phyloP scores from a whole-genome alignment of 2,113 vertebrate genomes.

The Sceloporus tristichus region DNA sequence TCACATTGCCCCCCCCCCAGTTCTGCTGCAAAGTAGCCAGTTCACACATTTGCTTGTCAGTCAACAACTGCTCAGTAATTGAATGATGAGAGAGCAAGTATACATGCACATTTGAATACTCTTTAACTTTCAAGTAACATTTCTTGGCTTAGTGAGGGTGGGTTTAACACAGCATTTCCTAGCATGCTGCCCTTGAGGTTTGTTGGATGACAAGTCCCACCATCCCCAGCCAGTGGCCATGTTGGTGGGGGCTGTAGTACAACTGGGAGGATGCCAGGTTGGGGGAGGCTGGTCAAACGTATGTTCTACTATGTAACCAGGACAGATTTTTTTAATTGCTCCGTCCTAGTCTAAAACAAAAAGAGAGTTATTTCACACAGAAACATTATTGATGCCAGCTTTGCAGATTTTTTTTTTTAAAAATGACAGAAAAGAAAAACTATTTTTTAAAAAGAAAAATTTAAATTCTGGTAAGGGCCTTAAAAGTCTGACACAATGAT shows the following conservation, averaged over 20 bases:
- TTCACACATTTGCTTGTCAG: neutral
- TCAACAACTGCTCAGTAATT: neutral
- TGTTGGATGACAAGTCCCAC: neutral
- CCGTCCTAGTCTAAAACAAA: conserved; percentile 73
- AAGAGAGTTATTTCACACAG: conserved; percentile 64
- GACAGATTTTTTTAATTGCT: conserved; percentile 63
- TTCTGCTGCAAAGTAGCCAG: neutral
- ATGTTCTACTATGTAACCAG: conserved; percentile 53
- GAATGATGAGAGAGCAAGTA: neutral
- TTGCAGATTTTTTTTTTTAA: conserved; percentile 60
- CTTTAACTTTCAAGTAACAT: neutral
- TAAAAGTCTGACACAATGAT: conserved; percentile 64
- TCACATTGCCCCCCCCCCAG: neutral
- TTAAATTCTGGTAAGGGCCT: conserved; percentile 62
- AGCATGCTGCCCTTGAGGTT: neutral
- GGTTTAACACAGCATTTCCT: too few relatives aligned
- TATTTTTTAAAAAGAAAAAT: conserved; percentile 31
- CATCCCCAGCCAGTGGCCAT: neutral
- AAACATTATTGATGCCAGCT: conserved; percentile 72
- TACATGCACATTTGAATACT: neutral
- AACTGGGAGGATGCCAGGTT: neutral
- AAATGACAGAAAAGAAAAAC: conserved; percentile 53
- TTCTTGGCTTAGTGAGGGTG: neutral
- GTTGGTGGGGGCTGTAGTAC: neutral
- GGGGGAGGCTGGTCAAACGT: too few relatives aligned